Evolutionary conservation across 2,797 vertebrate genomes (phyloP).

Genomic region (Platyrinchus mystaceus): DNA sequence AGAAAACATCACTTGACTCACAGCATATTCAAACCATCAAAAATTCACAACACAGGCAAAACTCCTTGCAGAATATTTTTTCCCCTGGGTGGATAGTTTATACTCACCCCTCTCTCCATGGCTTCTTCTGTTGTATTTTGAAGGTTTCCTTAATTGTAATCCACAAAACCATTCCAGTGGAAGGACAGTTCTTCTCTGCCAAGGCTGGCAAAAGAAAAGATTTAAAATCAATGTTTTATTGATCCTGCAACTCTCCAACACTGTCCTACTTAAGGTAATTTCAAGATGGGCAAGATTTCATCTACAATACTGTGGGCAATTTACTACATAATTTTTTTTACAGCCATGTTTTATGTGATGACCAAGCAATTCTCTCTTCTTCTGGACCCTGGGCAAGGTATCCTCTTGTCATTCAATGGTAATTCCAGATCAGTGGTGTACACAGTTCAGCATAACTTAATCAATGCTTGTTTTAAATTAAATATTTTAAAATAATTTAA

Average conservation of each 20-base stretch:
- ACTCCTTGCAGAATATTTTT: neutral
- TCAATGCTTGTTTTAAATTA: neutral
- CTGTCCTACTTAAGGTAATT: neutral
- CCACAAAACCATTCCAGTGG: slow-evolving; percentile 86
- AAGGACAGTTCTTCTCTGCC: slow-evolving; percentile 83
- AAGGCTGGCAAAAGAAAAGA: slow-evolving; percentile 64
- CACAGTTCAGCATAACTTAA: neutral
- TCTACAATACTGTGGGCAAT: neutral
- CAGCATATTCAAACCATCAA: neutral
- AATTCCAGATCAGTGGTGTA: neutral
- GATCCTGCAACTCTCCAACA: neutral
- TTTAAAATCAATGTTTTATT: neutral
- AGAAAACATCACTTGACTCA: neutral
- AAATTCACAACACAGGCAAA: neutral
- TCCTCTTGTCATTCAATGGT: neutral
- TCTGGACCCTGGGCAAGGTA: neutral
- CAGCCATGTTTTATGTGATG: neutral
- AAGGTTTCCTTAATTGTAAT: slow-evolving; percentile 81
- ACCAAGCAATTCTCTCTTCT: neutral
- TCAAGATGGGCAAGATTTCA: neutral
- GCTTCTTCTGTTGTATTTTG: slow-evolving; percentile 82
- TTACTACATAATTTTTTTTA: neutral
- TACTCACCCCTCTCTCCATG: slow-evolving; percentile 77
- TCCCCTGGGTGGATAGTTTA: neutral
- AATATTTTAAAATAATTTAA: neutral